These are phyloP conservation scores for Paracentrotus lividus DNA, from an alignment of 53 echinoderm and acorn worm genomes.

Conservation along the genomic window DNA sequence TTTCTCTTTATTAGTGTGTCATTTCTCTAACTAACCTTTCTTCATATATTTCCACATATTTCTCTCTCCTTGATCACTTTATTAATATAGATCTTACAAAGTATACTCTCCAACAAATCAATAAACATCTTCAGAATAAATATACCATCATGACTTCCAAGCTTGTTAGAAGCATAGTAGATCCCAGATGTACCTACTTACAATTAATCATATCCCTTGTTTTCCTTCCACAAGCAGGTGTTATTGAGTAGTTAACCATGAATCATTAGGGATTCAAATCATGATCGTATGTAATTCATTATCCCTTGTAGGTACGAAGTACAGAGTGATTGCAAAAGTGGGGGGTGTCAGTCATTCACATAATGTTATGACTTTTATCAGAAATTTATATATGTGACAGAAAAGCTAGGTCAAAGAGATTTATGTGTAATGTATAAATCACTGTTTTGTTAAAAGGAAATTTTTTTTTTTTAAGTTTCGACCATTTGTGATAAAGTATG, in stretches of 20 bases:
- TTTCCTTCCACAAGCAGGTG: slow-evolving; percentile 1
- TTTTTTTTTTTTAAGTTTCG: too few relatives aligned
- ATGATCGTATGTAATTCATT: not conserved
- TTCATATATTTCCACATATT: not conserved
- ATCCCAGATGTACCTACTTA: not conserved
- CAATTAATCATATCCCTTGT: not conserved
- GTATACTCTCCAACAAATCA: not conserved
- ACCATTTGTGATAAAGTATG: too few relatives aligned
- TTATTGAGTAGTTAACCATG: not conserved
- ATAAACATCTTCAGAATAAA: not conserved
- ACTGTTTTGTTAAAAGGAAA: too few relatives aligned
- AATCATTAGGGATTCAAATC: not conserved
- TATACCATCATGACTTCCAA: not conserved
- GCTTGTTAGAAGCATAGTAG: not conserved
- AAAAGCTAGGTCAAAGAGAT: too few relatives aligned
- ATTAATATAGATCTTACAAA: not conserved
- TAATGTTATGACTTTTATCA: not conserved
- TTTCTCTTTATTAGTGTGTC: not conserved
- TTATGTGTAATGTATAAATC: too few relatives aligned
- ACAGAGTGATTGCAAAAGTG: too few relatives aligned
- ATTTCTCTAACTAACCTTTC: not conserved
- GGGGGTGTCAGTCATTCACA: too few relatives aligned
- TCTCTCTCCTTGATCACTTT: not conserved
- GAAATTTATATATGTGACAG: too few relatives aligned
- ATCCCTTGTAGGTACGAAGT: not conserved